Percentiles rank a stretch among this genome's conserved stretches.
Conservation (phyloP, 2,797 vertebrate species). For the Serranus cabrilla region DNA sequence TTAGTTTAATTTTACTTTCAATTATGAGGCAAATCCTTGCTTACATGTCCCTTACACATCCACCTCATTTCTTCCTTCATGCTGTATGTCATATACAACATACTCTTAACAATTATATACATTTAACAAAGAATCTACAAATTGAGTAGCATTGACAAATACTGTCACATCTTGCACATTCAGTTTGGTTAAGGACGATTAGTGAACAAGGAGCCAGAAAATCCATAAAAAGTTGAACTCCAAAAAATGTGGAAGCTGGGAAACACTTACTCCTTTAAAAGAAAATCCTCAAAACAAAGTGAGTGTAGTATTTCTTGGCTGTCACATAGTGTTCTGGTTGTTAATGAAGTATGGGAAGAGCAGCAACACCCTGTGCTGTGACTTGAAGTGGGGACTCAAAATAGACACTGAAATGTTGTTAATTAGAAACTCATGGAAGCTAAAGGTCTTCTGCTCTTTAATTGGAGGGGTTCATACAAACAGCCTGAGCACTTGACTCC, state of each 20-base stretch:
- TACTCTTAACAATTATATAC: too few species aligned
- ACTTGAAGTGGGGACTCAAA: constrained; percentile 39
- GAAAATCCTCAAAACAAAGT: neutral
- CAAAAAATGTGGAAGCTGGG: neutral
- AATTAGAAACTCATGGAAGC: constrained; percentile 59
- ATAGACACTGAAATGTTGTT: constrained; percentile 49
- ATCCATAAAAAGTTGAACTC: neutral
- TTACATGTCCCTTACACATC: neutral
- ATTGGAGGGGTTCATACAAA: constrained; percentile 46
- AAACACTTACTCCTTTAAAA: neutral
- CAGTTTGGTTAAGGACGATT: neutral
- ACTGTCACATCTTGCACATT: neutral
- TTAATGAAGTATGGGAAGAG: constrained; percentile 45
- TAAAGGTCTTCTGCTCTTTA: constrained; percentile 53
- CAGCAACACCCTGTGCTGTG: constrained; percentile 50
- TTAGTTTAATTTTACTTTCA: too few species aligned
- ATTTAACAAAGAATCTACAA: too few species aligned
- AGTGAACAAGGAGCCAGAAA: constrained; percentile 9
- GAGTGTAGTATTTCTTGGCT: neutral
- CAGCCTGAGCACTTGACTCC: constrained; percentile 21
- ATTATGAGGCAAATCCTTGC: neutral
- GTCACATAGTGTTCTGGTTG: constrained; percentile 43
- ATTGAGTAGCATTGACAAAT: neutral
- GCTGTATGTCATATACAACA: too few species aligned
- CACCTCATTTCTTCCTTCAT: too few species aligned